Conservation (phyloP, 2,797 vertebrate genomes). For the Trematomus bernacchii region DNA sequence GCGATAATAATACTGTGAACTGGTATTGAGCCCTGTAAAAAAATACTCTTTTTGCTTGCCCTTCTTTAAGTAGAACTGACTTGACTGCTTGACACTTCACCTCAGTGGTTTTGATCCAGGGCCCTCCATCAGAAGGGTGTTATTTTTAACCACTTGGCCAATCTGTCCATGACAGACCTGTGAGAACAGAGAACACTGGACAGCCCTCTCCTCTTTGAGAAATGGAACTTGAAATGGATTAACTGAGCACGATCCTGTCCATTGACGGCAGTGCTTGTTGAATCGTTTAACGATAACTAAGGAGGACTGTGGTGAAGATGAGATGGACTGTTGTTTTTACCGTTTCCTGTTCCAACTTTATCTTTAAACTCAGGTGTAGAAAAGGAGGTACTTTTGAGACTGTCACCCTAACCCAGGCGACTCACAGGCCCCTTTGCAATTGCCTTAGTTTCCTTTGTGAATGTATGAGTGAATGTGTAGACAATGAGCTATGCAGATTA, state of each 20-base stretch:
- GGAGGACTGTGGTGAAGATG: conserved; percentile 27
- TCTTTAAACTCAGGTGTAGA: conserved; percentile 84
- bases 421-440: conserved; percentile 62
- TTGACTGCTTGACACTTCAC: neutral
- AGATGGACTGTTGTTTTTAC: conserved; percentile 29
- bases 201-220: conserved; percentile 32
- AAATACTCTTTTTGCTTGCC: neutral
- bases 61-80: conserved; percentile 4
- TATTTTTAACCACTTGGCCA: conserved; percentile 53
- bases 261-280: neutral
- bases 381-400: conserved; percentile 75
- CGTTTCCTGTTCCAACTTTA: conserved; percentile 62
- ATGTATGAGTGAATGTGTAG: conserved; percentile 81
- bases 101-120: no score
- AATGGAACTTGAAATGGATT: conserved; percentile 20
- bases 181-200: conserved; percentile 68
- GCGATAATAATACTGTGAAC: conserved; percentile 57
- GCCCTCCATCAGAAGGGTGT: conserved; percentile 12
- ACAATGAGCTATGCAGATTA: conserved; percentile 45
- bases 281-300: conserved; percentile 35
- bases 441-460: conserved; percentile 80
- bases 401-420: conserved; percentile 52
- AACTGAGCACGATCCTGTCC: conserved; percentile 15
- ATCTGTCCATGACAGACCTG: conserved; percentile 45
- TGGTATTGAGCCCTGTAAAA: conserved; percentile 47